These are phyloP conservation scores for Drosophila mauritiana DNA, from an alignment of 1,140 invertebrate genomes.

Conservation along the genomic window DNA sequence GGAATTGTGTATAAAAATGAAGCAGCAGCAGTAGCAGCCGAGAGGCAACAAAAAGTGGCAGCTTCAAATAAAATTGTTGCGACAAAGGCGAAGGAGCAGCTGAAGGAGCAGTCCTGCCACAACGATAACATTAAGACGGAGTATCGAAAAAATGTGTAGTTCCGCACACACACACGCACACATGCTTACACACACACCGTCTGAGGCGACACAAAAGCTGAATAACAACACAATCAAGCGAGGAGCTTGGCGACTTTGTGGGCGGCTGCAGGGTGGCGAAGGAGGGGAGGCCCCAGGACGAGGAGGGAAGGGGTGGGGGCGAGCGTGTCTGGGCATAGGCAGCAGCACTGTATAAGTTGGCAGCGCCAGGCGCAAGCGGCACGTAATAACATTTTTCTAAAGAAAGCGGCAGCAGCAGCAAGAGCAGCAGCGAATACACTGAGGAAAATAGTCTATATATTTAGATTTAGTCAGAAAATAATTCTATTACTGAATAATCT, in stretches of 20 bases:
- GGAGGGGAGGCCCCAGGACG: too few relatives aligned
- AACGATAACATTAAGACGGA: slow-evolving; percentile 82
- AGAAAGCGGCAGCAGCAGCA: slow-evolving; percentile 57
- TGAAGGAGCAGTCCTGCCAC: slow-evolving; percentile 68
- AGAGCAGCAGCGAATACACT: slow-evolving; percentile 39
- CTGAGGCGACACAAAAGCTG: slow-evolving; percentile 72
- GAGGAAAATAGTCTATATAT: neutral
- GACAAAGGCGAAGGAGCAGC: slow-evolving; percentile 72
- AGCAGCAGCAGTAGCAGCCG: slow-evolving; percentile 66
- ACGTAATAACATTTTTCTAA: slow-evolving; percentile 83
- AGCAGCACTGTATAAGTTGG: slow-evolving; percentile 73
- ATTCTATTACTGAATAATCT: too few relatives aligned
- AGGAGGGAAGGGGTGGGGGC: neutral
- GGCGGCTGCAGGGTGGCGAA: neutral
- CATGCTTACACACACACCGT: slow-evolving; percentile 20
- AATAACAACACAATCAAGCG: slow-evolving; percentile 83
- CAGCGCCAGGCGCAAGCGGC: slow-evolving; percentile 70
- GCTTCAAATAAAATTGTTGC: slow-evolving; percentile 83
- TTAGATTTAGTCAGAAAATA: neutral
- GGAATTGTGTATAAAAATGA: slow-evolving; percentile 82
- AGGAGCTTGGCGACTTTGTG: slow-evolving; percentile 38
- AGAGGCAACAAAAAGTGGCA: slow-evolving; percentile 68
- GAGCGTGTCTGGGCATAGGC: slow-evolving; percentile 76
- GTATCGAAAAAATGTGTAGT: slow-evolving; percentile 83
- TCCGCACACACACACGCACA: slow-evolving; percentile 54